These are phyloP conservation scores for Ornithoptera priamus DNA, from an alignment of 2,888 invertebrate genomes.

Conservation along the genomic window DNA sequence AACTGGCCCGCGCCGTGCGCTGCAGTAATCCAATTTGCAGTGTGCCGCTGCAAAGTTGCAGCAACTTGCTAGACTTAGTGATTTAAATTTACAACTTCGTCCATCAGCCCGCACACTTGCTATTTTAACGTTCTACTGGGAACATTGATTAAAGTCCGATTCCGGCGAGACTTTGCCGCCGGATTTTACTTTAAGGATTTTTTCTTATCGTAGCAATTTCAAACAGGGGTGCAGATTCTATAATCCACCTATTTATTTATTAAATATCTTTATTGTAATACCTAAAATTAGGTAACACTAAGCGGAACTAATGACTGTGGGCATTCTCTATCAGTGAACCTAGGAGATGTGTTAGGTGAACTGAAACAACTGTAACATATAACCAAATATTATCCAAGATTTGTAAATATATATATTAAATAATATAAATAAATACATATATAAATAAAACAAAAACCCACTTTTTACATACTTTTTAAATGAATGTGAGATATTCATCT, in stretches of 20 bases:
- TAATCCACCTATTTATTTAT: not conserved
- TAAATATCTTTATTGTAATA: not conserved
- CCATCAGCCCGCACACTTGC: conserved; percentile 58
- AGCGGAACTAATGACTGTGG: too few relatives aligned
- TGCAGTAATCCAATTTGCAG: conserved; percentile 72
- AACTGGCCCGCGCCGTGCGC: conserved; percentile 52
- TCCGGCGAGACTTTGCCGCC: not conserved
- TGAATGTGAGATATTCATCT: too few relatives aligned
- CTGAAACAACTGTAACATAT: not conserved
- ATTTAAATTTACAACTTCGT: conserved; percentile 75
- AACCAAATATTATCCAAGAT: not conserved
- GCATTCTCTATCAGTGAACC: too few relatives aligned
- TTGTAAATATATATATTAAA: too few relatives aligned
- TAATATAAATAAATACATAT: too few relatives aligned
- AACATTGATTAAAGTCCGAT: conserved; percentile 58
- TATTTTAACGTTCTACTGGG: conserved; percentile 64
- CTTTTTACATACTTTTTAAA: too few relatives aligned
- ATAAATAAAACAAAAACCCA: too few relatives aligned
- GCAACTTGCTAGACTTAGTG: conserved; percentile 68
- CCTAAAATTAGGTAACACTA: too few relatives aligned
- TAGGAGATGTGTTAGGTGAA: not conserved
- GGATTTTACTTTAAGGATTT: not conserved
- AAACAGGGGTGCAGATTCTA: not conserved
- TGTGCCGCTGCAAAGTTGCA: conserved; percentile 47
- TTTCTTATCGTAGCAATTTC: not conserved